Conservation (phyloP, 2,797 vertebrate species). For the Bradypodion ventrale region DNA sequence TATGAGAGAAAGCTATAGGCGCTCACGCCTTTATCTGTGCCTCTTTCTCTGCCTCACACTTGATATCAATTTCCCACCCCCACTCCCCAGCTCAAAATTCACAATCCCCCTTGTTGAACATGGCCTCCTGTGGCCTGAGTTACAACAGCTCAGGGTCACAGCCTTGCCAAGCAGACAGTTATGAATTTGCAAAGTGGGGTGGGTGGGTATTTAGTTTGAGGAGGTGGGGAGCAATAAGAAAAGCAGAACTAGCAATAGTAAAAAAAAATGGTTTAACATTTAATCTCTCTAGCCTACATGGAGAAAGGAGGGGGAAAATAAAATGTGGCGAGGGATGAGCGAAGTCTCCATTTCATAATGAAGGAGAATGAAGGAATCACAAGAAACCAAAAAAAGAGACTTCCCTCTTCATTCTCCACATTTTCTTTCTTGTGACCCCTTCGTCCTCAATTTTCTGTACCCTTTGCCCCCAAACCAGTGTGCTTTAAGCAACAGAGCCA, state of each 20-base stretch:
- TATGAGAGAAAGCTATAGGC: slow-evolving; percentile 13
- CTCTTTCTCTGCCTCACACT: background rate
- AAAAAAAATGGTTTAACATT: no score
- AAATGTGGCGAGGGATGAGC: background rate
- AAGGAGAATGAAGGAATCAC: no score
- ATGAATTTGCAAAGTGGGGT: background rate
- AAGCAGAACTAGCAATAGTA: no score
- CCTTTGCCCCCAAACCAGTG: background rate
- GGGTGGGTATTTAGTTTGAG: background rate
- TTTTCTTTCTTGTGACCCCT: background rate
- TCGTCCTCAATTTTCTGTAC: background rate
- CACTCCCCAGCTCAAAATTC: background rate
- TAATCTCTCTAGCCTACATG: no score
- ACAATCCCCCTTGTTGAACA: background rate
- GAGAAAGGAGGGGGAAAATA: background rate
- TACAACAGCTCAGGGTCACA: background rate
- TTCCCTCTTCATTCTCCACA: no score
- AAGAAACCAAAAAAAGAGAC: no score
- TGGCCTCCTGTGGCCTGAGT: background rate
- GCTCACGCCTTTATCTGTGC: background rate
- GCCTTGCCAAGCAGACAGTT: background rate
- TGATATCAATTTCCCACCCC: background rate
- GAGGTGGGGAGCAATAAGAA: no score
- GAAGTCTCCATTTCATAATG: background rate
- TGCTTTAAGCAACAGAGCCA: background rate